Conservation (phyloP, 1,140 invertebrate species). For the Dendrolimus punctatus region DNA sequence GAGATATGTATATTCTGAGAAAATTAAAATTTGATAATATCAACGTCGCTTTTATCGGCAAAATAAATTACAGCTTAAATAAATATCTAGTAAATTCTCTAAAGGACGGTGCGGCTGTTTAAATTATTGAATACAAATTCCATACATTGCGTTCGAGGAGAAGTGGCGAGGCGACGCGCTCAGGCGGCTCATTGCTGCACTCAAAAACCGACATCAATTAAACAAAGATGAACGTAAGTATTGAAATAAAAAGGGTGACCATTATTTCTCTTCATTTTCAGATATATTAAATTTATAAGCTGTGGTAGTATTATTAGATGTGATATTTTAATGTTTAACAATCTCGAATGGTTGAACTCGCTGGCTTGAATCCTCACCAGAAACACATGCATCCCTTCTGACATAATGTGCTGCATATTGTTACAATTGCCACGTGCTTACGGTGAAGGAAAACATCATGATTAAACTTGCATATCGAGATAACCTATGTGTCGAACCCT, state of each 20-base stretch:
- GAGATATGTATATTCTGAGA: neutral
- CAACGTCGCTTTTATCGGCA: slow-evolving; percentile 19
- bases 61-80: slow-evolving; percentile 29
- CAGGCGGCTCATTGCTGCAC: slow-evolving; percentile 46
- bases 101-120: slow-evolving; percentile 36
- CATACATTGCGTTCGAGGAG: slow-evolving; percentile 48
- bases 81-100: slow-evolving; percentile 23
- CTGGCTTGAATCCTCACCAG: too few relatives aligned
- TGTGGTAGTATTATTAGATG: too few relatives aligned
- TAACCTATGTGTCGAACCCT: too few relatives aligned
- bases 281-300: too few relatives aligned
- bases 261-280: neutral
- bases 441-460: too few relatives aligned
- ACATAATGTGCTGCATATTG: too few relatives aligned
- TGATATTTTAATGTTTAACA: too few relatives aligned
- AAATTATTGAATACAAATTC: slow-evolving; percentile 66
- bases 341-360: too few relatives aligned
- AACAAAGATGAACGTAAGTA: slow-evolving; percentile 37
- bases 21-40: slow-evolving; percentile 3
- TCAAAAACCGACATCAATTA: slow-evolving; percentile 65
- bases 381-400: too few relatives aligned
- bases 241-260: slow-evolving; percentile 12
- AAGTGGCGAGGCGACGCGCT: slow-evolving; percentile 42
- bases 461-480: too few relatives aligned
- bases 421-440: too few relatives aligned